A percentile compares a stretch with the other conserved stretches of the same genome.
Evolutionary conservation across 2,113 vertebrate species (phyloP).

Genomic region (Phoenicopterus ruber): DNA sequence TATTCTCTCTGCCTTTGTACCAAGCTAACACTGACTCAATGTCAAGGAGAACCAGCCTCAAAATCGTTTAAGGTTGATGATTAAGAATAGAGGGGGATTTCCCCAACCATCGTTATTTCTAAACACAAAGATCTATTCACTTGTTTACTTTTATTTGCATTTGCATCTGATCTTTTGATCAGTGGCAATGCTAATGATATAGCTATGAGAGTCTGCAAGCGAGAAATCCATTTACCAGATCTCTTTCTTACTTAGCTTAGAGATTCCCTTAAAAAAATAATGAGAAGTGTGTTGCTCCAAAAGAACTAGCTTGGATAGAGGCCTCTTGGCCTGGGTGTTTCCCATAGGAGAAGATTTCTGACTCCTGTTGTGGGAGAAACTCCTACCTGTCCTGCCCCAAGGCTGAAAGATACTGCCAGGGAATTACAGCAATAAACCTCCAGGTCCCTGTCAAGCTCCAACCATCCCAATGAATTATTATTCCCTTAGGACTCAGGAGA

Average conservation of each 20-base stretch:
- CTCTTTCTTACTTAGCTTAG: background rate
- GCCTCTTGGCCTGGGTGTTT: background rate
- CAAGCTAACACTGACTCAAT: background rate
- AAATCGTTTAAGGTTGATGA: background rate
- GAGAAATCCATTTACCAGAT: background rate
- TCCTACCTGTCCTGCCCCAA: constrained; percentile 13
- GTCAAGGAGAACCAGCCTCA: background rate
- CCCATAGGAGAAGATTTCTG: constrained; percentile 1
- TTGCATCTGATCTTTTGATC: background rate
- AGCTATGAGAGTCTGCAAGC: background rate
- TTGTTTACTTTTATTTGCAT: background rate
- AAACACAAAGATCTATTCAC: background rate
- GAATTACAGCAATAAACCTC: constrained; percentile 23
- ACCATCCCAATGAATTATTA: background rate
- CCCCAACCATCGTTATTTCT: background rate
- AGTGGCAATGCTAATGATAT: background rate
- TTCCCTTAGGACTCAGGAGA: background rate
- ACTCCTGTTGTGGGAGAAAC: constrained; percentile 14
- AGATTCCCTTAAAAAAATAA: background rate
- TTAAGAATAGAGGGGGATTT: background rate
- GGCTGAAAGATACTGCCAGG: constrained; percentile 19
- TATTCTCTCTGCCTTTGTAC: background rate
- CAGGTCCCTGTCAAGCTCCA: constrained; percentile 9
- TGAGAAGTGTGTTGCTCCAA: background rate
- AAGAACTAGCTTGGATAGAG: background rate